Conservation (phyloP, 2,113 vertebrate genomes). For the Deroptyus accipitrinus region DNA sequence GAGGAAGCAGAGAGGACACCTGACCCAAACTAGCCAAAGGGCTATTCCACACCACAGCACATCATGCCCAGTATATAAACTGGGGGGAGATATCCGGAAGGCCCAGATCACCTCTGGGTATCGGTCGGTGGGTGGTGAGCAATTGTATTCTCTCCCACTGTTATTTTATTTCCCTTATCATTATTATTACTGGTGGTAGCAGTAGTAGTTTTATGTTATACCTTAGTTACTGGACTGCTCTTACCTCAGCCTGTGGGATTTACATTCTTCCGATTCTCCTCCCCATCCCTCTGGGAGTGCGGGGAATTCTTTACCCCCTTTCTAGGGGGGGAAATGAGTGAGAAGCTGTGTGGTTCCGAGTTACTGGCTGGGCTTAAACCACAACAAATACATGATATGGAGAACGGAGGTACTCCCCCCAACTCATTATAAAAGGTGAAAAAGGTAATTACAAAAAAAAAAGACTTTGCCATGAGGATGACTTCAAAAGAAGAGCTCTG, state of each 20-base stretch:
- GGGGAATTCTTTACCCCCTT: not conserved
- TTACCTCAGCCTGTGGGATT: not conserved
- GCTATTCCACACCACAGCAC: not conserved
- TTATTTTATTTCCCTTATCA: not conserved
- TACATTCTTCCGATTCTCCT: not conserved
- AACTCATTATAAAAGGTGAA: not conserved
- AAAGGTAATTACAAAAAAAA: not conserved
- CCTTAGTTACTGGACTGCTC: not conserved
- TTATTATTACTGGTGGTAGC: not conserved
- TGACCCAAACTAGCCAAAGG: not conserved
- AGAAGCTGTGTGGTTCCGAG: not conserved
- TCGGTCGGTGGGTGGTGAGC: fast-evolving
- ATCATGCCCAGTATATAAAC: not conserved
- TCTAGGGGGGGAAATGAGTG: not conserved
- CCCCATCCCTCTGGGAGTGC: not conserved
- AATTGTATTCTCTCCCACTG: not conserved
- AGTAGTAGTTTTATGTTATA: not conserved
- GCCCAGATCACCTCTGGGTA: not conserved
- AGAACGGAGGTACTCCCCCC: not conserved
- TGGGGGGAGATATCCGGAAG: not conserved
- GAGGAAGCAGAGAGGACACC: not conserved
- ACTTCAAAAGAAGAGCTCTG: not conserved
- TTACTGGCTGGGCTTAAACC: not conserved
- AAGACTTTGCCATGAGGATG: not conserved
- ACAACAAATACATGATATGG: not conserved